These are phyloP conservation scores for Pseudomyrmex flavicornis DNA, from an alignment of 1,140 invertebrate genomes.

Conservation along the genomic window DNA sequence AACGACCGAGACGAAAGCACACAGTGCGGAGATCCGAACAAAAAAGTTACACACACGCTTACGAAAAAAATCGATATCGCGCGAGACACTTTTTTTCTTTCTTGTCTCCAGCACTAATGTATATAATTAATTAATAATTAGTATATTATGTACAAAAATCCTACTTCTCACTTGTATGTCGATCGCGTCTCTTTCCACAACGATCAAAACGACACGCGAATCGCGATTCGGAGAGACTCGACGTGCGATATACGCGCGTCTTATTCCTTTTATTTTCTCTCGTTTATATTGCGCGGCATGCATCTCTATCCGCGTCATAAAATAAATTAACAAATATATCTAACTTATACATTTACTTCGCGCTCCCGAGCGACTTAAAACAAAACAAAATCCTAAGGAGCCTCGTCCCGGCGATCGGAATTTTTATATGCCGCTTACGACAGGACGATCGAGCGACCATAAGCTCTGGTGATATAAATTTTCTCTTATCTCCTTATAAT, in stretches of 20 bases:
- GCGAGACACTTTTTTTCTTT: conserved; percentile 35
- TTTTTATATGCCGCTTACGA: not conserved
- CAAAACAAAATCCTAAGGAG: conserved; percentile 22
- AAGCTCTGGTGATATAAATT: conserved; percentile 50
- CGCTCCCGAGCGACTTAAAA: conserved; percentile 12
- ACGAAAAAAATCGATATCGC: conserved; percentile 41
- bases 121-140: conserved; percentile 40
- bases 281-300: conserved; percentile 24
- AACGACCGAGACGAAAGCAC: conserved; percentile 54
- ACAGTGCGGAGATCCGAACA: conserved; percentile 46
- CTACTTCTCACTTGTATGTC: not conserved
- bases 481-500: conserved; percentile 16
- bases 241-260: not conserved
- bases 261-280: not conserved
- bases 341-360: conserved; percentile 33
- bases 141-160: conserved; percentile 54
- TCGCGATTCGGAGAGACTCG: conserved; percentile 28
- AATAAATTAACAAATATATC: conserved; percentile 49
- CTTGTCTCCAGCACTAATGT: not conserved
- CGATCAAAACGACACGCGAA: not conserved
- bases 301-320: conserved; percentile 11
- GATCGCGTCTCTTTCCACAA: conserved; percentile 18
- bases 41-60: conserved; percentile 35
- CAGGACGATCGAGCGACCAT: conserved; percentile 37
- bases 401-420: conserved; percentile 10